Evolutionary conservation across 2,797 vertebrate species (phyloP), one percentile per base, ranked within the genome.

Genomic region (Semotilus atromaculatus): DNA sequence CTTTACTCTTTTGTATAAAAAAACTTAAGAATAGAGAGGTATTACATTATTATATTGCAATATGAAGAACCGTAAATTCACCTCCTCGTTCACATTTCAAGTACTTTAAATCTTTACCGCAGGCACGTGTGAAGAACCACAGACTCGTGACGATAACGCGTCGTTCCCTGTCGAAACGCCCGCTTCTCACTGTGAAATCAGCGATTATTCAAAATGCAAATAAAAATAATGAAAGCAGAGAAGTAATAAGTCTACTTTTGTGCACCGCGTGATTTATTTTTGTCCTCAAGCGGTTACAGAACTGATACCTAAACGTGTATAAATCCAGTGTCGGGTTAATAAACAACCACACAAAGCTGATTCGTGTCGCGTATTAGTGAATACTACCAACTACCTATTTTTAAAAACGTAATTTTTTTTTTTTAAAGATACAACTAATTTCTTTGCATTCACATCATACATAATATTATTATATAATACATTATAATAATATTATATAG

Each of bases 91-190:
- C 80, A 89, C 79, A 90, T 85, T 73, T 86, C 73, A 88, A 87
- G 85, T 87, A 85, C 89, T 81, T 88, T 87, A 84, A 86, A 90
- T 64, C 85, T 64, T 92, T 87, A 86, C 89, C 83, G 86, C 92
- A 95, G 94, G 91, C 93, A 93, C 92, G 89, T 92, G 91, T 90
- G 93, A 93, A 91, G 92, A 86, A 84, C 87, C 74, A 88, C 55
- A 62, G 60, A 83, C 66, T 55, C 38, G 43, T 4, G 13, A 45
- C 4, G 5, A 13, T 45, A 45, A 3, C 43, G 43, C 14, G 73
- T 36, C 19, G 72, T 67, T n/a, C 81, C 81, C 81, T 82, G 81
- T 82, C 21, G 19, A 82, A 72, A 80, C 48, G 36, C 64, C 68
- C 64, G 68, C 40, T 18, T 64, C 29, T 26, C 23, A 6, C 40